These are phyloP conservation scores for Rhodinocichla rosea DNA, from an alignment of 2,113 vertebrate species.

Conservation along the genomic window DNA sequence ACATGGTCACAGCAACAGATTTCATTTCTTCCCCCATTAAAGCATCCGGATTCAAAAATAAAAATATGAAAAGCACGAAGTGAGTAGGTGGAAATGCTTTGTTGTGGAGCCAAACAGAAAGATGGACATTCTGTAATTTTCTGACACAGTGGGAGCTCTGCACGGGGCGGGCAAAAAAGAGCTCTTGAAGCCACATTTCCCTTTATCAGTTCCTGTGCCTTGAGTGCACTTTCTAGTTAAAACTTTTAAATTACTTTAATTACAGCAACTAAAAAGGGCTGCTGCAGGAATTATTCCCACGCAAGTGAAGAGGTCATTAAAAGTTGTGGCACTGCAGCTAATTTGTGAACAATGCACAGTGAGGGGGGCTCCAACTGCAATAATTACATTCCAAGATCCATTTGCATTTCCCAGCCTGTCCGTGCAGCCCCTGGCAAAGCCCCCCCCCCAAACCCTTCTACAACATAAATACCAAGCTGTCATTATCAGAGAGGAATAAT, in stretches of 20 bases:
- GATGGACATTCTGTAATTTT: conserved; percentile 60
- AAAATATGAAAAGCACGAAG: conserved; percentile 9
- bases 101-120: conserved; percentile 50
- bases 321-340: neutral
- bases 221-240: conserved; percentile 51
- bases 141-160: conserved; percentile 49
- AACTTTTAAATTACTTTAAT: conserved; percentile 63
- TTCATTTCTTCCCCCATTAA: neutral
- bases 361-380: neutral
- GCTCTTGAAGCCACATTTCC: conserved; percentile 21
- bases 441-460: neutral
- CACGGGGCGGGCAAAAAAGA: neutral
- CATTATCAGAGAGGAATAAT: accelerated
- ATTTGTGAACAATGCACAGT: neutral
- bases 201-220: conserved; percentile 26
- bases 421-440: neutral
- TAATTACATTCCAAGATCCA: neutral
- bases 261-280: conserved; percentile 10
- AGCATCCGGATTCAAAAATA: conserved; percentile 26
- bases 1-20: neutral
- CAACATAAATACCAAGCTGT: neutral
- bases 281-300: neutral
- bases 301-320: conserved; percentile 14
- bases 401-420: neutral
- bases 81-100: conserved; percentile 53